phyloP scores from a whole-genome alignment of 2,888 invertebrate species.

The Drosophila flavopinicola region DNA sequence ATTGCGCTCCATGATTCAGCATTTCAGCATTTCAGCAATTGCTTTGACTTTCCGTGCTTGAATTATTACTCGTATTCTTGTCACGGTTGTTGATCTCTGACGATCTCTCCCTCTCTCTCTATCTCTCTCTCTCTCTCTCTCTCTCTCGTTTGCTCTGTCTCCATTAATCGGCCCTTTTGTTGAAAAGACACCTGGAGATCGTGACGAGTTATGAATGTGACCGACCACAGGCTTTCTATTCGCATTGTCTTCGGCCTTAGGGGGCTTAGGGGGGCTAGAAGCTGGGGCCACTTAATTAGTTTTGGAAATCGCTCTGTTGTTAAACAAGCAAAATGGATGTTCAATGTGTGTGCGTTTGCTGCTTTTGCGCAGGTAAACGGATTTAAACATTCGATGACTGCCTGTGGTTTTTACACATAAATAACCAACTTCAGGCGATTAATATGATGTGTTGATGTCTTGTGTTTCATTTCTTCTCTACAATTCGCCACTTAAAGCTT shows the following conservation, averaged over 20 bases:
- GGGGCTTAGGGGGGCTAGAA: no score
- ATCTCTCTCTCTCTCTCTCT: background rate
- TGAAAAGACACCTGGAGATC: constrained; percentile 50
- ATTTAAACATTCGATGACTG: constrained; percentile 49
- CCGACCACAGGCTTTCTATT: constrained; percentile 75
- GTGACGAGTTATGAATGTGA: constrained; percentile 50
- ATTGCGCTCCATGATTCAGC: constrained; percentile 67
- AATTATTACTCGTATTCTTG: constrained; percentile 52
- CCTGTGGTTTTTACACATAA: constrained; percentile 52
- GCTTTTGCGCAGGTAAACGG: constrained; percentile 71
- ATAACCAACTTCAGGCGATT: constrained; percentile 43
- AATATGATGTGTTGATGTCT: constrained; percentile 23
- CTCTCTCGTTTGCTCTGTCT: constrained; percentile 5
- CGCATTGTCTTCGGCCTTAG: constrained; percentile 45
- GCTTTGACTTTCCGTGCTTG: constrained; percentile 42
- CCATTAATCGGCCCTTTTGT: constrained; percentile 32
- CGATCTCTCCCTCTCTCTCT: background rate
- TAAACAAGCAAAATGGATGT: constrained; percentile 14
- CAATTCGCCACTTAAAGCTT: constrained; percentile 45
- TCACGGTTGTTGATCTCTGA: constrained; percentile 57
- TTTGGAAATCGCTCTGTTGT: constrained; percentile 42
- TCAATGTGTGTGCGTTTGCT: constrained; percentile 12
- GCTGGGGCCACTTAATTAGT: constrained; percentile 68
- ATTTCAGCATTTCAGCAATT: constrained; percentile 40
- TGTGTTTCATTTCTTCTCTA: constrained; percentile 16